phyloP scores from a whole-genome alignment of 2,888 invertebrate genomes.

The Lasioglossum lativentre region DNA sequence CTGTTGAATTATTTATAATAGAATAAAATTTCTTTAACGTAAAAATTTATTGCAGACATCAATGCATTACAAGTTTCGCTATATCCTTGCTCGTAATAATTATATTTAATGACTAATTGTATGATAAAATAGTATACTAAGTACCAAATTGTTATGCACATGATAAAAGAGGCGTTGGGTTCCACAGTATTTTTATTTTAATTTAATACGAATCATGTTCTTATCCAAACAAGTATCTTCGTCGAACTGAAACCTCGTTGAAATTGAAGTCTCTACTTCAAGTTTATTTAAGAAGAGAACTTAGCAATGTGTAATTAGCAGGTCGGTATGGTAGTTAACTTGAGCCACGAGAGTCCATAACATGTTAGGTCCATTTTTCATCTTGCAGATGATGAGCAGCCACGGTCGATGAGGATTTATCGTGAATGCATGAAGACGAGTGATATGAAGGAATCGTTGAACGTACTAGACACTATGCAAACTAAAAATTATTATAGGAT shows the following conservation, averaged over 20 bases:
- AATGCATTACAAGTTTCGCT: not conserved
- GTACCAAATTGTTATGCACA: conserved; percentile 1
- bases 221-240: not conserved
- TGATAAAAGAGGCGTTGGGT: not conserved
- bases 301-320: not conserved
- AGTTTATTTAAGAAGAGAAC: not conserved
- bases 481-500: conserved; percentile 6
- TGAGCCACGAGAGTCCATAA: conserved; percentile 11
- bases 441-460: not conserved
- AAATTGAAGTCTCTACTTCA: not conserved
- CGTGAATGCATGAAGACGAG: conserved; percentile 22
- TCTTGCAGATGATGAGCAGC: conserved; percentile 3
- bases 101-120: not conserved
- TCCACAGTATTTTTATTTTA: not conserved
- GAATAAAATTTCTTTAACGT: not conserved
- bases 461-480: conserved; percentile 1
- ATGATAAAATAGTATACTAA: conserved; percentile 3
- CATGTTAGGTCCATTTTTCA: conserved; percentile 1
- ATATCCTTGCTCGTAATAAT: not conserved
- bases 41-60: not conserved
- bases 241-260: not conserved
- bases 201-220: not conserved
- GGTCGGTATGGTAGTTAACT: not conserved
- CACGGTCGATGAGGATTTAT: conserved; percentile 59
- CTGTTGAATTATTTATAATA: not conserved